Base-by-base conservation (phyloP, 92 coral and sea anemone species). In the Actinernus sp. region DNA sequence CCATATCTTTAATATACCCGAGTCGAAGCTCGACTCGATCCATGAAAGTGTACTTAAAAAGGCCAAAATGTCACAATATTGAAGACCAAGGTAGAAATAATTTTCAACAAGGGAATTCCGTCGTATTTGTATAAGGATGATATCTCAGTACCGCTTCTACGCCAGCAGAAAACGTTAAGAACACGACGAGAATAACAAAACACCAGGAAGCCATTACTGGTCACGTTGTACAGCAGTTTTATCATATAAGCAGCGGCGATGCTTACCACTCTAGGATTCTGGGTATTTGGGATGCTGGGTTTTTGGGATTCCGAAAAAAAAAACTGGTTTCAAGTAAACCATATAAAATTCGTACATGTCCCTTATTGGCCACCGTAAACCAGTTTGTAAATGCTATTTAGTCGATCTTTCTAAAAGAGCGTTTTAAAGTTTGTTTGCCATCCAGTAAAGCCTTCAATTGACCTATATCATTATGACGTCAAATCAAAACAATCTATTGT, bases 31-130 rank as follows among this genome's bases (percentile, higher is more conserved):
- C 43, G 17, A 69, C 43, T 17, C 76, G 54, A 36, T 69, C n/a
- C n/a, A n/a, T n/a, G n/a, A 54, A 55, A 55, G 21, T 18, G 76
- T 31, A 69, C 53, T 56, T 47, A 69, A 36, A 69, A 68, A 55
- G 21, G 76, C 36, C 65, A 69, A 58, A 34, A 69, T 69, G 19
- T 69, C 76, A 46, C 29, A 27, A 36, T 69, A 69, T 31, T 69
- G 76, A 17, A 54, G 36, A 28, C 76, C 65, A 39, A 69, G 64
- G 23, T 69, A 54, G 50, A 69, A 69, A 21, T 70, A 70, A 18
- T 25, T 20, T 44, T 70, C 67, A 26, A 59, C 17, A 12, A 59
- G 27, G 8, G 24, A 39, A 32, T 36, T 24, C 47, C 48, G 13
- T 23, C 4, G 36, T 43, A 56, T 56, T n/a, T n/a, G n/a, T n/a